Evolutionary conservation across 2,888 invertebrate genomes (phyloP).

Genomic region (Ichneumoninae sp.): DNA sequence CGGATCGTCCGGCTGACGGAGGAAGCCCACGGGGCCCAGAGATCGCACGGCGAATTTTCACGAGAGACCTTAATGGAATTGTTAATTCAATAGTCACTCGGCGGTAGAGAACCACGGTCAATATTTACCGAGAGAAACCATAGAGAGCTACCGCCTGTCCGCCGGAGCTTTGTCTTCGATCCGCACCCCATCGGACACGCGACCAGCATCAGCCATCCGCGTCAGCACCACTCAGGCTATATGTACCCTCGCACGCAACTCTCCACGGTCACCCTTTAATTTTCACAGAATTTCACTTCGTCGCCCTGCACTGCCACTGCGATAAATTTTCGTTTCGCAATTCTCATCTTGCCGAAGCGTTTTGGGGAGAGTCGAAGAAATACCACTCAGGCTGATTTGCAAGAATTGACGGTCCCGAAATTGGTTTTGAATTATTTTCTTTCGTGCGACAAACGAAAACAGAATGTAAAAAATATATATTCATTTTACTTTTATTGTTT

Average conservation of each 20-base stretch:
- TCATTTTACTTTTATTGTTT: no score
- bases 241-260: neutral
- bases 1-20: neutral
- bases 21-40: neutral
- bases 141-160: conserved; percentile 22
- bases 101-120: conserved; percentile 67
- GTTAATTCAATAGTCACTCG: conserved; percentile 73
- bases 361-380: neutral
- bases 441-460: no score
- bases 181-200: conserved; percentile 6
- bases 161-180: conserved; percentile 44
- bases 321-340: conserved; percentile 12
- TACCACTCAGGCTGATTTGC: neutral
- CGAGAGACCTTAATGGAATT: conserved; percentile 74
- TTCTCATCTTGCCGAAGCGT: neutral
- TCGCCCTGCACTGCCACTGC: neutral
- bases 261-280: neutral
- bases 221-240: neutral
- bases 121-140: conserved; percentile 70
- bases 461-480: no score
- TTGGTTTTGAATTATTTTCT: no score
- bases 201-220: conserved; percentile 27
- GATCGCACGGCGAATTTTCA: conserved; percentile 52
- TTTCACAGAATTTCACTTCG: neutral
- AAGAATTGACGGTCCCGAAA: neutral